Conservation (phyloP, 2,797 vertebrate genomes). For the Limosa lapponica region DNA sequence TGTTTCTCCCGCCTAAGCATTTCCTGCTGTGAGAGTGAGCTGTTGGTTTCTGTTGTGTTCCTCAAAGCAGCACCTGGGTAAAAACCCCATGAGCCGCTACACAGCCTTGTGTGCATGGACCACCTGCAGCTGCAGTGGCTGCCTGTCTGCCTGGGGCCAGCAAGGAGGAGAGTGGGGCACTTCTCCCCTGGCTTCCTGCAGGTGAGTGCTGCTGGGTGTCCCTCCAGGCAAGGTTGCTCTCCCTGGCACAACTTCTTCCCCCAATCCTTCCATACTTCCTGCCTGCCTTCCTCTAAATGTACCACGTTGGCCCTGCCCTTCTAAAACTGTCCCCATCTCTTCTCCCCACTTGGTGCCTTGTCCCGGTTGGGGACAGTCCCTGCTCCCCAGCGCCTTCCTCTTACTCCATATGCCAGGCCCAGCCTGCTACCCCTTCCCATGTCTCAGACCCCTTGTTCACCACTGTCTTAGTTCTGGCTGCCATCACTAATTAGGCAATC, state of each 20-base stretch:
- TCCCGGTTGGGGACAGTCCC: neutral
- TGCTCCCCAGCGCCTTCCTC: neutral
- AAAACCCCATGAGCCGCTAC: neutral
- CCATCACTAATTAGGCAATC: neutral
- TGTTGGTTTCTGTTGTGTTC: neutral
- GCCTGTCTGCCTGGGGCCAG: neutral
- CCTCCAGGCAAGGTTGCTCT: neutral
- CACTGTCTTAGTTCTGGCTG: neutral
- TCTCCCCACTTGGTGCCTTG: neutral
- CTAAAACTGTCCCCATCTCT: neutral
- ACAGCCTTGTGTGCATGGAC: accelerated
- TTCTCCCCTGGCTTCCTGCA: neutral
- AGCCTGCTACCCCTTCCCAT: neutral
- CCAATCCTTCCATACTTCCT: neutral
- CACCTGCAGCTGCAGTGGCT: neutral
- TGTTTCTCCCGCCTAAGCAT: neutral
- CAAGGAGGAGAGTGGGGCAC: neutral
- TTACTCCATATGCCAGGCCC: neutral
- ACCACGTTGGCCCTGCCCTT: neutral
- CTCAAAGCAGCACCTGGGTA: neutral
- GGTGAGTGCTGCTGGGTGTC: neutral
- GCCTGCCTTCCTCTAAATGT: neutral
- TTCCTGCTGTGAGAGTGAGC: neutral
- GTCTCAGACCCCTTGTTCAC: neutral
- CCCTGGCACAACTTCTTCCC: neutral